phyloP scores from a whole-genome alignment of 2,888 invertebrate genomes.

The Philonicus albiceps region DNA sequence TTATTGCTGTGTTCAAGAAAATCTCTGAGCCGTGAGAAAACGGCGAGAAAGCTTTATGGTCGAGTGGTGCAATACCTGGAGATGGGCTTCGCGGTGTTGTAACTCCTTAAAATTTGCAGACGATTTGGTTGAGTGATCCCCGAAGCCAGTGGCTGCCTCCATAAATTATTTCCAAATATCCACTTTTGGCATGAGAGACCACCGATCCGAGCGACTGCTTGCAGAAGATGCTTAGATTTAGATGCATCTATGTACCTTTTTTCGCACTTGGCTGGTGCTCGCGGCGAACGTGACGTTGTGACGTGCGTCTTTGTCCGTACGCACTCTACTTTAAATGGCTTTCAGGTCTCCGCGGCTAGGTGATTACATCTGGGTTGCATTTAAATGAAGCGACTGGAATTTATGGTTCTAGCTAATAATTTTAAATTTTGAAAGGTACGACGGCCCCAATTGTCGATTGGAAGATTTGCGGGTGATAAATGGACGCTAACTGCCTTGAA shows the following conservation, averaged over 20 bases:
- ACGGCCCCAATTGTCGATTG: not conserved
- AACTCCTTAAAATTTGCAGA: constrained; percentile 1
- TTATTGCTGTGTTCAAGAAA: constrained; percentile 31
- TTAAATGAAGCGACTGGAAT: not conserved
- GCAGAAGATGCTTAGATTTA: not conserved
- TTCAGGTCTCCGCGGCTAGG: not conserved
- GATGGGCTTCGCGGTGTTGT: not conserved
- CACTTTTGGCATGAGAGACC: constrained; percentile 11
- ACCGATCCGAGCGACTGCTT: not conserved
- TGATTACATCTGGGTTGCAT: not conserved
- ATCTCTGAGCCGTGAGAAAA: constrained; percentile 52
- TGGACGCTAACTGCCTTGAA: not conserved
- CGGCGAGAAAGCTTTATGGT: constrained; percentile 32
- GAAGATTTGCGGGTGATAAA: not conserved
- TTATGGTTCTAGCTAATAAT: not conserved
- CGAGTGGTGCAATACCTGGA: constrained; percentile 39
- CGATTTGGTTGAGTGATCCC: constrained; percentile 15
- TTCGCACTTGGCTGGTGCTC: not conserved
- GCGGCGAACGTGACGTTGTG: not conserved
- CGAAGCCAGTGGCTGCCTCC: not conserved
- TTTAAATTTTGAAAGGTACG: not conserved
- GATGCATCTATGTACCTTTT: not conserved
- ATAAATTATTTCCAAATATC: constrained; percentile 29
- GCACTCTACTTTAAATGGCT: not conserved
- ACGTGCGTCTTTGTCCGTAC: not conserved